Conservation (phyloP, 1,140 invertebrate species). For the Drosophila aff. region DNA sequence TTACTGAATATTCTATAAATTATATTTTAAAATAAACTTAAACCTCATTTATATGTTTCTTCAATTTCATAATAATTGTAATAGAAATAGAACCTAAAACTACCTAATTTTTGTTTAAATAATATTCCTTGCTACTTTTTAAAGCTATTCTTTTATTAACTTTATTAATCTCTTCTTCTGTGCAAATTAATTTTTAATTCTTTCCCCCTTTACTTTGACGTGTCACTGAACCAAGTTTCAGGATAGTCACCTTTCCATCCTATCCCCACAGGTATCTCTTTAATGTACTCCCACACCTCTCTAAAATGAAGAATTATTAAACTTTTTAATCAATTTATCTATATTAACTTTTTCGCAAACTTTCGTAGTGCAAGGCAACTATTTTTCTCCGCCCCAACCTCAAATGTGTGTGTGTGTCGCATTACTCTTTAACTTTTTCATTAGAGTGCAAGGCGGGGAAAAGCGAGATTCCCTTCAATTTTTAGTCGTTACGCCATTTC, state of each 20-base stretch:
- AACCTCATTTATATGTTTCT: background rate
- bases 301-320: conserved; percentile 76
- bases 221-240: conserved; percentile 40
- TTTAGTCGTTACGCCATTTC: conserved; percentile 83
- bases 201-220: conserved; percentile 20
- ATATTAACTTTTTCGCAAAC: conserved; percentile 76
- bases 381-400: conserved; percentile 19
- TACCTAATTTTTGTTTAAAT: background rate
- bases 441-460: conserved; percentile 37
- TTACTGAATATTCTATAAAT: background rate
- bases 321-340: conserved; percentile 84
- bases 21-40: background rate
- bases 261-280: conserved; percentile 10
- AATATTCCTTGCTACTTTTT: background rate
- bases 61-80: too few relatives aligned
- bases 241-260: conserved; percentile 7
- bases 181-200: conserved; percentile 68
- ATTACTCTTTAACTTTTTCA: conserved; percentile 74
- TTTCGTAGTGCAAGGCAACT: conserved; percentile 40
- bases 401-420: conserved; percentile 2
- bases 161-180: conserved; percentile 14
- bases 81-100: too few relatives aligned
- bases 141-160: background rate
- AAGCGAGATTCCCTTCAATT: conserved; percentile 67
- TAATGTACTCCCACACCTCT: conserved; percentile 2